Evolutionary conservation across 2,888 invertebrate genomes (phyloP).

Genomic region (Zaprionus bogoriensis): DNA sequence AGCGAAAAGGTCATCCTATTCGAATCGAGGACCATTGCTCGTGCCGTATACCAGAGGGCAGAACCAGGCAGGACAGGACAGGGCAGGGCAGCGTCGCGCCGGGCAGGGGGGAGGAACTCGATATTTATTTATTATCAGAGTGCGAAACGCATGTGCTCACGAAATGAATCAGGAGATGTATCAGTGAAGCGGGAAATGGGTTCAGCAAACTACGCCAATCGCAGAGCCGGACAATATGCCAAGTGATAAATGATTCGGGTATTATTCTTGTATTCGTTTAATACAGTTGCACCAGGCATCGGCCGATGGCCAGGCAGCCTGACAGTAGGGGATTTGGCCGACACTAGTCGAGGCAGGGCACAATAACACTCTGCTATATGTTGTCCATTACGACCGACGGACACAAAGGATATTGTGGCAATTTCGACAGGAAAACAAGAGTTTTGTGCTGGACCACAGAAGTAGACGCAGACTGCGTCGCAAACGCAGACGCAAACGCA

Average conservation of each 20-base stretch:
- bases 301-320: constrained; percentile 38
- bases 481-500: constrained; percentile 45
- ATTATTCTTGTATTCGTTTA: constrained; percentile 65
- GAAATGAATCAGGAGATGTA: constrained; percentile 30
- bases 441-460: constrained; percentile 67
- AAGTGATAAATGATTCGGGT: constrained; percentile 81
- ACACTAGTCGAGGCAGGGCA: constrained; percentile 31
- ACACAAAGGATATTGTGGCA: constrained; percentile 77
- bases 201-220: constrained; percentile 78
- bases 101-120: constrained; percentile 23
- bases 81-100: background rate
- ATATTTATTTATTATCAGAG: constrained; percentile 78
- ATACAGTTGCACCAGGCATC: constrained; percentile 43
- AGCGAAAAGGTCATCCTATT: constrained; percentile 75
- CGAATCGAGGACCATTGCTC: constrained; percentile 63
- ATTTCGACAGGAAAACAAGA: constrained; percentile 73
- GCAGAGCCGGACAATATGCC: constrained; percentile 80
- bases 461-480: constrained; percentile 41
- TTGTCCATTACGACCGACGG: constrained; percentile 53
- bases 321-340: constrained; percentile 48
- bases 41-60: constrained; percentile 26
- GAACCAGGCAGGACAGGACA: background rate
- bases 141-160: constrained; percentile 58
- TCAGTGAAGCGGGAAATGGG: constrained; percentile 79
- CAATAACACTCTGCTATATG: constrained; percentile 36